phyloP scores from a whole-genome alignment of 2,888 invertebrate genomes.

The Sphinx pinastri region DNA sequence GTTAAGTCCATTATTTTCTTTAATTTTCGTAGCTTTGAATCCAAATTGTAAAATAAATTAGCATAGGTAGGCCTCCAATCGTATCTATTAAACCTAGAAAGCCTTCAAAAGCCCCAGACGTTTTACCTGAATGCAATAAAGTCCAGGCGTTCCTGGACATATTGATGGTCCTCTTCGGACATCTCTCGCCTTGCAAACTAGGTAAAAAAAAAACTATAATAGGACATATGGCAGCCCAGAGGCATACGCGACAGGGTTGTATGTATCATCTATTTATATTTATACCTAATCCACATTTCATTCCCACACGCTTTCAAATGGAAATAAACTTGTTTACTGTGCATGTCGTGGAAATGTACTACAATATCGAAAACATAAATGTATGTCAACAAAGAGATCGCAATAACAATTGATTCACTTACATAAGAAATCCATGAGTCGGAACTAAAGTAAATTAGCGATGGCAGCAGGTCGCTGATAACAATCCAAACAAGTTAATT shows the following conservation, averaged over 20 bases:
- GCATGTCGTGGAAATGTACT: conserved; percentile 17
- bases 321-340: conserved; percentile 19
- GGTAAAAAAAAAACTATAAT: too few species aligned
- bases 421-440: not conserved
- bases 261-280: not conserved
- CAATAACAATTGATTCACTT: conserved; percentile 17
- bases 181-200: not conserved
- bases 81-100: too few species aligned
- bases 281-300: not conserved
- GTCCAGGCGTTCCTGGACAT: not conserved
- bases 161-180: not conserved
- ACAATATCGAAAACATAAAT: conserved; percentile 18
- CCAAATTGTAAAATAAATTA: too few species aligned
- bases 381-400: conserved; percentile 10
- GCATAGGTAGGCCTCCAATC: too few species aligned
- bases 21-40: too few species aligned
- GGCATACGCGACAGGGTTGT: not conserved
- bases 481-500: not conserved
- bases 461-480: not conserved
- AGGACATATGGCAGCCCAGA: too few species aligned
- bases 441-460: not conserved
- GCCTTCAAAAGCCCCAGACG: too few species aligned
- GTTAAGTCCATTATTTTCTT: too few species aligned
- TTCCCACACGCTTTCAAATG: conserved; percentile 15
- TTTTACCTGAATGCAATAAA: too few species aligned